Evolutionary conservation across 2,113 vertebrate genomes (phyloP).

Genomic region (Notiomystis cincta): DNA sequence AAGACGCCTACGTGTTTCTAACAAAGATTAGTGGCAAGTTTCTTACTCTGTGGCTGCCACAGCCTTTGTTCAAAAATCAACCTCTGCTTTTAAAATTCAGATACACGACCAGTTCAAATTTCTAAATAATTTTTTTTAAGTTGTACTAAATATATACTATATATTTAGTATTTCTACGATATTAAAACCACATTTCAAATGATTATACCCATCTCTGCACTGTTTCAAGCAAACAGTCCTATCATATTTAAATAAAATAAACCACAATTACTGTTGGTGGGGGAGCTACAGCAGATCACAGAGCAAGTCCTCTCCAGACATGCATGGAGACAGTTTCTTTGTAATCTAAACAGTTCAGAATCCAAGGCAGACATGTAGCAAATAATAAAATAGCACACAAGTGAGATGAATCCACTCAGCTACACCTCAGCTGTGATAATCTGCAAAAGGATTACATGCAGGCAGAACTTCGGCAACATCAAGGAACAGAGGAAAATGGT

Average conservation of each 20-base stretch:
- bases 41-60: not conserved
- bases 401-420: not conserved
- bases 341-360: not conserved
- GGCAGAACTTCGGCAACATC: not conserved
- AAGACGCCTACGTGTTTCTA: slow-evolving; percentile 26
- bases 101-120: not conserved
- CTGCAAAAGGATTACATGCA: not conserved
- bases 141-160: not conserved
- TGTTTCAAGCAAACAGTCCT: not conserved
- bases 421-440: not conserved
- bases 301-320: not conserved
- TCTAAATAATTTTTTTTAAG: not conserved
- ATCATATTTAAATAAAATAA: not conserved
- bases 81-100: not conserved
- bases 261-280: not conserved
- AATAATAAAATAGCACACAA: not conserved
- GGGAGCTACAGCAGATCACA: not conserved
- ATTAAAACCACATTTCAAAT: not conserved
- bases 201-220: not conserved
- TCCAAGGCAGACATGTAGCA: not conserved
- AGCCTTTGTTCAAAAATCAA: not conserved
- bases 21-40: not conserved
- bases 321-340: not conserved
- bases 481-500: not conserved
- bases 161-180: not conserved